These are phyloP conservation scores for Acronicta alni DNA, from an alignment of 2,888 invertebrate genomes.

Conservation along the genomic window DNA sequence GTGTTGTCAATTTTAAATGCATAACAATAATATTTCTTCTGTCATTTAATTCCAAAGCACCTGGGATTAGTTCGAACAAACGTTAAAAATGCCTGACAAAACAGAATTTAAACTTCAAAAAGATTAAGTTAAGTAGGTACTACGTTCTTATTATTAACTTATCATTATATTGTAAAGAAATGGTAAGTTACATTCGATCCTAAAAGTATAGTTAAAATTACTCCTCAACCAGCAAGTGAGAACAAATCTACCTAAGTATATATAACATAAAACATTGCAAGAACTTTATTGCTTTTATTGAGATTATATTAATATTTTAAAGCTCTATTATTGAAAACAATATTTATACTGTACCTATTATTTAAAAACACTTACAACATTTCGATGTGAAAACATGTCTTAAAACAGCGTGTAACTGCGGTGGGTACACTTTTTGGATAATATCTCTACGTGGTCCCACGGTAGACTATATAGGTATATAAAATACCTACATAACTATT, in stretches of 20 bases:
- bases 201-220: slow-evolving; percentile 50
- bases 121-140: slow-evolving; percentile 3
- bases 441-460: slow-evolving; percentile 51
- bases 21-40: slow-evolving; percentile 12
- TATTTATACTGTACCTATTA: slow-evolving; percentile 18
- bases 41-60: slow-evolving; percentile 22
- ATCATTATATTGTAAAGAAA: slow-evolving; percentile 27
- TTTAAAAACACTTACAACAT: slow-evolving; percentile 37
- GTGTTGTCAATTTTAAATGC: slow-evolving; percentile 24
- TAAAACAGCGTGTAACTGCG: slow-evolving; percentile 37
- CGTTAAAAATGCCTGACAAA: slow-evolving; percentile 16
- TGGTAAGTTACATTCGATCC: slow-evolving; percentile 27
- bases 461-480: slow-evolving; percentile 44
- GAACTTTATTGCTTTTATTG: slow-evolving; percentile 1
- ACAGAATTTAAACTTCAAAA: slow-evolving; percentile 3
- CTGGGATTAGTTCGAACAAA: slow-evolving; percentile 15
- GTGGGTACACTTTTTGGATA: slow-evolving; percentile 51
- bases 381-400: slow-evolving; percentile 44
- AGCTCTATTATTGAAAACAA: slow-evolving; percentile 26
- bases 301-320: too few species aligned
- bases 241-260: slow-evolving; percentile 18
- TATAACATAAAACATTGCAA: neutral
- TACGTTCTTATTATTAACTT: slow-evolving; percentile 46
- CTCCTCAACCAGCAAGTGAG: slow-evolving; percentile 47
- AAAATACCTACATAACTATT: slow-evolving; percentile 17